Base-by-base conservation (phyloP, 2,113 vertebrate species). In the Mustelus asterias region DNA sequence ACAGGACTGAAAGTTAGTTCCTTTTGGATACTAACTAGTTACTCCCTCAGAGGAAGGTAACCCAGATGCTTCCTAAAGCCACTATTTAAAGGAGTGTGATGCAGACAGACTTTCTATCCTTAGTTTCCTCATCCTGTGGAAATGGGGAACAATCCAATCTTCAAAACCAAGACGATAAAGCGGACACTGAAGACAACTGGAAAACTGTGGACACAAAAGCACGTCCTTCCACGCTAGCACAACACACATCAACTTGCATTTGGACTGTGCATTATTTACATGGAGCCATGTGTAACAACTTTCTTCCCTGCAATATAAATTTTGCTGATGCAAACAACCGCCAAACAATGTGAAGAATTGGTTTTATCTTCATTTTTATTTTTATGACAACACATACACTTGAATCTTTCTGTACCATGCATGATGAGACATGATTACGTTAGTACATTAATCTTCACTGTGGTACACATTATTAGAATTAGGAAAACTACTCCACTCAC, bases 381-480 rank as follows among this genome's bases (percentile, higher is more conserved):
- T 93, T 93, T 93, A 93, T 93, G 89, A 93, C 89, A 93, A 93
- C 89, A 93, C 65, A 93, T 93, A 93, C 60, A 93, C 60, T 83
- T 41, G 80, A 93, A 93, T 37, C 5, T 92, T 90, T 93, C 63
- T 93, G 89, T 93, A 93, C 60, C 89, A 93, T 93, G 89, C 89
- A 93, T 65, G 88, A 90, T 60, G 60, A 65, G 60, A 65, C 89
- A 65, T 93, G 89, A 93, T 93, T 67, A 93, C 89, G 11, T 93
- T 67, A 93, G 60, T 93, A 93, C 89, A 93, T 93, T 93, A 93
- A 93, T 58, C 60, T 93, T 60, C 60, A 93, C 89, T 65, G 58
- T n/a, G 63, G 60, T 63, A 93, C 89, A 93, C 60, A 89, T 89
- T 72, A 72, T 29, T n/a, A 89, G 60, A 65, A 93, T 67, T 67